Base-by-base conservation (phyloP, 1,140 invertebrate species). In the Neotoxoptera formosana region DNA sequence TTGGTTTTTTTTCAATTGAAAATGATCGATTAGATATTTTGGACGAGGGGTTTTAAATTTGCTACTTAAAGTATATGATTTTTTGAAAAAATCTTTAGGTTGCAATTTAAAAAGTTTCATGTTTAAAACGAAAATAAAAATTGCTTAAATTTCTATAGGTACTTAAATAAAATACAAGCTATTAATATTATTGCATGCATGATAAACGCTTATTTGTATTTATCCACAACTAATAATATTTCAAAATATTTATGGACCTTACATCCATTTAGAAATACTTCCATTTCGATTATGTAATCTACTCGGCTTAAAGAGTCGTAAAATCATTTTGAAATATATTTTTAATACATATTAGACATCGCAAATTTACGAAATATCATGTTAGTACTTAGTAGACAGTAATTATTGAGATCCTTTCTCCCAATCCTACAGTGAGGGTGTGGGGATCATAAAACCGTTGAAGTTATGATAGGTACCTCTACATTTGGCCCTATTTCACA, bases 241-340 rank as follows among this genome's bases (percentile, higher is more conserved):
- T 76, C 14, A 76, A 76, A 14, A 67, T n/a, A 17, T 67, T 67
- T 14, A 67, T 76, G 14, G n/a, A 84, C 83, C 67, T n/a, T n/a
- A 81, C 34, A n/a, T 81, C 30, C 83, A 84, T 41, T 84, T 84
- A 11, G 25, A 84, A 84, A 84, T 84, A 41, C 8, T 41, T 45
- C 36, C 36, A 84, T 84, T 83, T 84, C 11, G 83, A 84, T 84
- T 47, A 87, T 87, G 45, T n/a, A 47, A 87, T 47, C 41, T 1
- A 47, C 41, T 47, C 25, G 45, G 25, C 7, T 87, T 45, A 47
- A 30, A 87, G 25, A 48, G 45, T 87, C 41, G 41, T 86, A 87
- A 87, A 87, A 87, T 20, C 0, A 87, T 87, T 47, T 87, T n/a
- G 45, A 87, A 87, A 87, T 47, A 48, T 47, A 87, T 87, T 87